Base-by-base conservation (phyloP, 2,888 invertebrate genomes). In the Drosophila prostipennis region DNA sequence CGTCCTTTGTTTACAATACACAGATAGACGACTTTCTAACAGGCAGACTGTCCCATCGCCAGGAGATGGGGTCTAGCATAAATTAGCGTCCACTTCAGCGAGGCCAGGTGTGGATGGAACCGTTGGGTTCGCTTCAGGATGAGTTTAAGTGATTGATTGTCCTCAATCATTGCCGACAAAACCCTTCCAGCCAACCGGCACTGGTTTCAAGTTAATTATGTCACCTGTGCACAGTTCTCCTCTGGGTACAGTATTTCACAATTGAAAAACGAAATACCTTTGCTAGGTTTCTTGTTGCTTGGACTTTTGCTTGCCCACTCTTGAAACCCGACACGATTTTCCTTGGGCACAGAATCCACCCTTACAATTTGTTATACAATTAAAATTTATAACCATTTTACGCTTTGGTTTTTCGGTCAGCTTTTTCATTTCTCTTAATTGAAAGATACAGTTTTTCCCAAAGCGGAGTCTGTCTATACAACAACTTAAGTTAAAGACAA, bases 1-100 rank as follows among this genome's bases (percentile, higher is more conserved):
- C 40, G 7, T 13, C 37, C 16, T 56, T 81, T 74, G 74, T 73
- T 80, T 70, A 72, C 72, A 56, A 59, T 39, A 23, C 55, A 52
- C 43, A 60, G 37, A 10, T 45, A 48, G 42, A 3, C 32, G 46
- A 53, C 39, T 26, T 58, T 26, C 26, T 34, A 13, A 11, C 36
- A 39, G 16, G 8, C 10, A 23, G 58, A 19, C 29, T 29, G 57
- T 36, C 37, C 11, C 14, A 42, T 5, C 2, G 29, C 23, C 56
- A 16, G 37, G 32, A 57, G 11, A n/a, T 45, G 37, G 37, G 10
- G 36, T 2, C 23, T 7, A 40, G 34, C 45, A 39, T 49, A 74
- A 69, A 49, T 55, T 7, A 54, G 23, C 48, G 46, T 46, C 40
- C 16, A 34, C 48, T 34, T 19, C 13, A 26, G 13, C 46, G 16